phyloP scores from a whole-genome alignment of 2,888 invertebrate species.

The Clivina fossor region DNA sequence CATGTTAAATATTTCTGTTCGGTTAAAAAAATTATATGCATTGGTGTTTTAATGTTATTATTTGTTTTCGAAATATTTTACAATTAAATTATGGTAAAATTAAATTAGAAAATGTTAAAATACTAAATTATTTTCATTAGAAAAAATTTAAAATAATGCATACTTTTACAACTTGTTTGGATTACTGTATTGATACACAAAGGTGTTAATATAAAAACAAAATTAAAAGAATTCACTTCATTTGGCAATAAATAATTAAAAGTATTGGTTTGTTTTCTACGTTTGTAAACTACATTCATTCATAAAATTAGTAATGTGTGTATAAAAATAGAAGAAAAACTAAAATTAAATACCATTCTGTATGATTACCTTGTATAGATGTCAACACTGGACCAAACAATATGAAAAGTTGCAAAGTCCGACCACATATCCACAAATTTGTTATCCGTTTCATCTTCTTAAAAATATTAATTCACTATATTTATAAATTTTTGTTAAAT shows the following conservation, averaged over 20 bases:
- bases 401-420: slow-evolving; percentile 46
- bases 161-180: slow-evolving; percentile 22
- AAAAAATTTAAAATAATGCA: neutral
- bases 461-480: slow-evolving; percentile 31
- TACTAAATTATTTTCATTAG: too few relatives aligned
- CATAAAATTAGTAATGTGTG: slow-evolving; percentile 4
- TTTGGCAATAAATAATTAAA: slow-evolving; percentile 1
- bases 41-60: neutral
- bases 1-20: slow-evolving; percentile 4
- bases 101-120: slow-evolving; percentile 5
- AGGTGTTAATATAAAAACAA: slow-evolving; percentile 33
- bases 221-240: slow-evolving; percentile 13
- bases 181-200: slow-evolving; percentile 27
- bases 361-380: slow-evolving; percentile 48
- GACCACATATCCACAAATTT: slow-evolving; percentile 42
- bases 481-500: slow-evolving; percentile 35
- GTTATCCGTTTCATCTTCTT: slow-evolving; percentile 46
- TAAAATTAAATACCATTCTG: slow-evolving; percentile 46
- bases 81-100: neutral
- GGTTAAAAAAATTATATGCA: slow-evolving; percentile 12
- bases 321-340: slow-evolving; percentile 24
- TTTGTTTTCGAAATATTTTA: neutral
- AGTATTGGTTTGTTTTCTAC: slow-evolving; percentile 8
- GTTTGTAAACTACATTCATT: slow-evolving; percentile 2
- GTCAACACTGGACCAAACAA: slow-evolving; percentile 48